A percentile compares a stretch with the other conserved stretches of the same genome.
Evolutionary conservation across 1,140 invertebrate genomes (phyloP).

Genomic region (Oreohelix idahoensis): DNA sequence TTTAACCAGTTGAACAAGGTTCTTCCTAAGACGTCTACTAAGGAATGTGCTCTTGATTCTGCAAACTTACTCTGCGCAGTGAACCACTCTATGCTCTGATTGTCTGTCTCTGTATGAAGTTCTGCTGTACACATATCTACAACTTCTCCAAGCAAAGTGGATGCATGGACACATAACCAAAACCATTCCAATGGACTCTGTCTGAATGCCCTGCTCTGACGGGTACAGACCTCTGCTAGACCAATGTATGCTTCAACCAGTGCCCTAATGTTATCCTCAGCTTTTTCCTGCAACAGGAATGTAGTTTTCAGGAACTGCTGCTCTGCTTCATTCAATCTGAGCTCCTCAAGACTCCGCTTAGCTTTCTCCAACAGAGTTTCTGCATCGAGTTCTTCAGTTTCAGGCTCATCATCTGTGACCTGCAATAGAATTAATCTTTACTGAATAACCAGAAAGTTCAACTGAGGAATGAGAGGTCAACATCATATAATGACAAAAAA

Average conservation of each 20-base stretch:
- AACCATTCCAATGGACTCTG: slow-evolving; percentile 69
- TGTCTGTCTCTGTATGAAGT: slow-evolving; percentile 56
- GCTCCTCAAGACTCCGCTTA: slow-evolving; percentile 57
- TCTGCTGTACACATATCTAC: slow-evolving; percentile 60
- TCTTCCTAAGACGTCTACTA: slow-evolving; percentile 63
- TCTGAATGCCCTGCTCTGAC: slow-evolving; percentile 61
- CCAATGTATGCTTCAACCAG: slow-evolving; percentile 59
- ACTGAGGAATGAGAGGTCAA: too few relatives aligned
- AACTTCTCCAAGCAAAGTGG: slow-evolving; percentile 62
- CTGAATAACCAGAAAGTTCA: too few relatives aligned
- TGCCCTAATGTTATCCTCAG: slow-evolving; percentile 54
- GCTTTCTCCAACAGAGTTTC: slow-evolving; percentile 49
- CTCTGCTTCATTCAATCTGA: slow-evolving; percentile 63
- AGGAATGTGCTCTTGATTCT: slow-evolving; percentile 52
- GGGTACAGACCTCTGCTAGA: slow-evolving; percentile 64
- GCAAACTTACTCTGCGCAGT: slow-evolving; percentile 54
- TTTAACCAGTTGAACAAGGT: slow-evolving; percentile 66
- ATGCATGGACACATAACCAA: slow-evolving; percentile 67
- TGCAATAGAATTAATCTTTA: neutral
- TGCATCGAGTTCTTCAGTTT: slow-evolving; percentile 27
- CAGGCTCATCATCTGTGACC: slow-evolving; percentile 24
- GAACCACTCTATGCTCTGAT: slow-evolving; percentile 62
- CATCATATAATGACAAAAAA: too few relatives aligned
- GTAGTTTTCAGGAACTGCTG: slow-evolving; percentile 58
- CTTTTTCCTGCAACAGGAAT: slow-evolving; percentile 59